Evolutionary conservation across 2,888 invertebrate species (phyloP), one percentile per base, ranked within the genome.

Genomic region (Cryptosula pallasiana): DNA sequence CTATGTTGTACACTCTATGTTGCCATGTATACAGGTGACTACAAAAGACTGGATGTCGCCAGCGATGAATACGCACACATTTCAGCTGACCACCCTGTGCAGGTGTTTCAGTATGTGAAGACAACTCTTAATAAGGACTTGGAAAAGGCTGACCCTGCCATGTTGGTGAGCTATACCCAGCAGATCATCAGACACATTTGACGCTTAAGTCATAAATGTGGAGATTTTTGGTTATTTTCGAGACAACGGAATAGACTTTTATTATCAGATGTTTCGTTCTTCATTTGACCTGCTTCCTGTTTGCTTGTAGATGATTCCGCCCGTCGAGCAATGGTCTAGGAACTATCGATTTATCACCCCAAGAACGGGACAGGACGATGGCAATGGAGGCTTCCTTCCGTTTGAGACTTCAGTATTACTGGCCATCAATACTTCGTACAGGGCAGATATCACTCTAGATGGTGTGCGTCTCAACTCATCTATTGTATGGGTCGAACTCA

Each of bases 261-360:
- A n/a, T n/a, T n/a, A n/a, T n/a, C n/a, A n/a, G n/a, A n/a, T n/a
- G n/a, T n/a, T n/a, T n/a, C n/a, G n/a, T n/a, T n/a, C n/a, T n/a
- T n/a, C n/a, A n/a, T n/a, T n/a, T n/a, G n/a, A n/a, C n/a, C n/a
- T n/a, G n/a, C n/a, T n/a, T n/a, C n/a, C n/a, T n/a, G n/a, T n/a
- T n/a, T n/a, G n/a, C n/a, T n/a, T n/a, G n/a, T 32, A 63, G 63
- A 27, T 63, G 63, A 63, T 63, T 29, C 63, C 63, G 13, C 63
- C 63, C 13, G 63, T 63, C 13, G 63, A 27, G 32, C 63, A 63
- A 32, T 63, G 63, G 63, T 63, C 63, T 13, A 63, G 63, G 34
- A 34, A 63, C 34, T 63, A 63, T 32, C 63, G 32, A 34, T 63
- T 63, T n/a, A 27, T 63, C 27, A 63, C 63, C 1, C 63, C 63